Percentiles rank a stretch among this genome's conserved stretches.
phyloP scores from a whole-genome alignment of 1,140 invertebrate species.

The Calliphora vicina region DNA sequence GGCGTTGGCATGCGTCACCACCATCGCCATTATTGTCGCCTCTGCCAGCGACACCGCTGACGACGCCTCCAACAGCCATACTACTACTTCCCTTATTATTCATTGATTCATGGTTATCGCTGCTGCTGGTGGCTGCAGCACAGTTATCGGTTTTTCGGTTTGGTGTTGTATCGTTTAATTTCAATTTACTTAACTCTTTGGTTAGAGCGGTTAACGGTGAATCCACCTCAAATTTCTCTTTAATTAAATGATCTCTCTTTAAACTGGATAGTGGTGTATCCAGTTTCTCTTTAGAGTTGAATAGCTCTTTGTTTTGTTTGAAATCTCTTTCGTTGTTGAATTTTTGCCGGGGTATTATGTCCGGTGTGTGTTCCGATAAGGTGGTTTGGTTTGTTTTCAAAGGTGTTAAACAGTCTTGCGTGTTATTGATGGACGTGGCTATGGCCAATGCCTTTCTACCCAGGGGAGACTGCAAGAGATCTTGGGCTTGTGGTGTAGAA shows the following conservation, averaged over 20 bases:
- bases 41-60: neutral
- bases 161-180: constrained; percentile 31
- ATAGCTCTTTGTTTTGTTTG: neutral
- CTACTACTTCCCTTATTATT: constrained; percentile 17
- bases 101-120: constrained; percentile 27
- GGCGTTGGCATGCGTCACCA: constrained; percentile 18
- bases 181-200: constrained; percentile 43
- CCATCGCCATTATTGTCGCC: neutral
- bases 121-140: too few relatives aligned
- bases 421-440: neutral
- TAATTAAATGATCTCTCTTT: neutral
- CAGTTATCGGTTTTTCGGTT: constrained; percentile 23
- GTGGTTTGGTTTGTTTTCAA: neutral
- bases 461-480: constrained; percentile 35
- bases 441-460: constrained; percentile 35
- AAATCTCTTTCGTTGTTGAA: neutral
- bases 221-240: constrained; percentile 30
- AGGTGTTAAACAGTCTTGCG: neutral
- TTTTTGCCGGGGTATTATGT: constrained; percentile 25
- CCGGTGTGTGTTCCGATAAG: constrained; percentile 25
- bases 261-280: neutral
- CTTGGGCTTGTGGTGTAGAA: constrained; percentile 8
- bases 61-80: constrained; percentile 12
- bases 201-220: constrained; percentile 42
- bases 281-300: constrained; percentile 6